Base-by-base conservation (phyloP, 2,113 vertebrate genomes). In the Coracopsis vasa region DNA sequence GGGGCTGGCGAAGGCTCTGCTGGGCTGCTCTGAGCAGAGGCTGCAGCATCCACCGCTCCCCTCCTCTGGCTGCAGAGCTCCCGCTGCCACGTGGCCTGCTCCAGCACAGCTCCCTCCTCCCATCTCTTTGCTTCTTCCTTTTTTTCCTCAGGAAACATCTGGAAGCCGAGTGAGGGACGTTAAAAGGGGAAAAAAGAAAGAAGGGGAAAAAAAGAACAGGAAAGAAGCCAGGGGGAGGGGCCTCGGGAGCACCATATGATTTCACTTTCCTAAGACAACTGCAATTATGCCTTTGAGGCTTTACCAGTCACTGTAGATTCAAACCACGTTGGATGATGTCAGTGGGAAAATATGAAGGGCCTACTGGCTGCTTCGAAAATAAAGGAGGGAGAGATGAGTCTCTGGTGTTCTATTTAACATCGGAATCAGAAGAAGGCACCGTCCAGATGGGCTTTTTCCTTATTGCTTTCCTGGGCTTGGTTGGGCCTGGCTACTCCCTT, bases 261-360 rank as follows among this genome's bases (percentile, higher is more conserved):
- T 98, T 97, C 97, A 96, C 96, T 98, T 98, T 97, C 95, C 96
- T 88, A 39, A 97, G 97, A 97, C 97, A 96, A 95, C 97, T 75
- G 92, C 97, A 92, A 80, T 97, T 80, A 94, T 80, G 96, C 96
- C 93, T 94, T 89, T 66, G 95, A 96, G 98, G 96, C 85, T 90
- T 94, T 92, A 80, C 74, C 89, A 94, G 96, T 90, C 96, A 65
- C 97, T 97, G 86, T 69, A 88, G 97, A 98, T 93, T 90, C 97
- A 95, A 97, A 96, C 97, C 97, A 79, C 89, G 96, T 60, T 54
- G 92, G 93, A 85, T 98, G 98, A 98, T 97, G 97, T 98, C 97
- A 98, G 96, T 96, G 98, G 98, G 97, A 98, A 98, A 98, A 37
- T 95, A 98, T 97, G 98, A 94, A 50, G 64, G 75, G 44, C 51